Evolutionary conservation across 2,888 invertebrate species (phyloP), one percentile per base, ranked within the genome.

Genomic region (Metalampra italica): DNA sequence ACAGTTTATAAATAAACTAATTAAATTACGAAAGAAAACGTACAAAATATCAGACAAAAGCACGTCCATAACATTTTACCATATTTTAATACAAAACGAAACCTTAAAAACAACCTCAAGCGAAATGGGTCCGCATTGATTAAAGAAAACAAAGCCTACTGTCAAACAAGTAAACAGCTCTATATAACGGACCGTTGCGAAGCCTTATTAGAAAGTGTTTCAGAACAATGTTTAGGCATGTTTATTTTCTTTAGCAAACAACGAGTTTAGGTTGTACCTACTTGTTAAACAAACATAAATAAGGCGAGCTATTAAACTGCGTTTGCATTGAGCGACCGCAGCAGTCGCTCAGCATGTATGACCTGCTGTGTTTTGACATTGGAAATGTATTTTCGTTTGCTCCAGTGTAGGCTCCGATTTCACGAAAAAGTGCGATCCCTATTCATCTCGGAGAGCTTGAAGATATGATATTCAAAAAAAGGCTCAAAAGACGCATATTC

Each of bases 191-290:
- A 15, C 38, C 39, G 12, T 39, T 39, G 1, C 39, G 34, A 34
- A 4, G 9, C 34, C 34, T 34, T n/a, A n/a, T 34, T 34, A 11
- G 3, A 39, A 39, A 15, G 39, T 15, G 14, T 39, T 36, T n/a
- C 14, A 9, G 39, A 39, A 14, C 40, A 42, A 29, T 54, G 49
- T 58, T 55, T 53, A 47, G 46, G 55, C 52, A 55, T 50, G 50
- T 52, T 54, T 47, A 56, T 56, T 54, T 53, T 36, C 49, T 49
- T 30, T 43, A 39, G 44, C 50, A 62, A 59, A 62, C 48, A 55
- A 38, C 38, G 13, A 12, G 38, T 34, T n/a, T 5, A 22, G 22
- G 2, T 22, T 2, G 22, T 22, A 22, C 5, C 3, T 61, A 51
- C 48, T 55, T 55, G 52, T 56, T 56, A 49, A 39, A 51, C 47